Conservation (phyloP, 2,113 vertebrate species). For the Chionomys nivalis region DNA sequence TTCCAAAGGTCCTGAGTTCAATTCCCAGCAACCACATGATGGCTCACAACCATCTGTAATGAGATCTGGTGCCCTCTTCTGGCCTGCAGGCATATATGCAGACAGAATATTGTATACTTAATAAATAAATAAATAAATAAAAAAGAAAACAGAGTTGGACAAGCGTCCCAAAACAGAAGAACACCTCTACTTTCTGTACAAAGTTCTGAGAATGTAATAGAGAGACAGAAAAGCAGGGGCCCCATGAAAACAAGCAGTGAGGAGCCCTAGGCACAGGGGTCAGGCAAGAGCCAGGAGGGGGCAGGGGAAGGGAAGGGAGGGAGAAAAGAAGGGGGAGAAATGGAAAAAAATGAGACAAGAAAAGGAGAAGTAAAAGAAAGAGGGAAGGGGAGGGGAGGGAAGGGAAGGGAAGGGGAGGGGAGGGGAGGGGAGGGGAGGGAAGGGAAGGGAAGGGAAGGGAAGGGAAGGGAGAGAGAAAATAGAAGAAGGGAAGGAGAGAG, state of each 20-base stretch:
- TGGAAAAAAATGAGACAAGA: no score
- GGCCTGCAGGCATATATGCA: no score
- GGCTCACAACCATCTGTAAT: no score
- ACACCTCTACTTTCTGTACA: not conserved
- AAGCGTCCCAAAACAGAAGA: not conserved
- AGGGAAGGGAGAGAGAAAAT: rapidly evolving
- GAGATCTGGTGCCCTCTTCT: no score
- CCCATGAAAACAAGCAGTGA: not conserved
- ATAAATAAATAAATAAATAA: no score
- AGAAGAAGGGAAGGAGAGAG: rapidly evolving
- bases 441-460: rapidly evolving
- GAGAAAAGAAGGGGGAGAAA: rapidly evolving
- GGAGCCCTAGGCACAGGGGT: not conserved
- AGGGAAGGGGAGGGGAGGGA: rapidly evolving
- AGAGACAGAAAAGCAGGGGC: not conserved
- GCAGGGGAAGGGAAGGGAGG: rapidly evolving
- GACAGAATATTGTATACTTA: no score
- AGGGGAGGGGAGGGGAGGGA: rapidly evolving
- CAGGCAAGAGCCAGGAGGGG: not conserved
- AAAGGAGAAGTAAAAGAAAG: not conserved
- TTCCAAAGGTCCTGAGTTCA: no score
- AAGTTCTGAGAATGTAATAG: not conserved
- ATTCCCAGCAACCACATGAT: no score
- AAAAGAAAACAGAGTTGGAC: not conserved
- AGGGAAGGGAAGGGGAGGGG: rapidly evolving